Evolutionary conservation across 2,888 invertebrate species (phyloP).

Genomic region (Lochmaea crataegi): DNA sequence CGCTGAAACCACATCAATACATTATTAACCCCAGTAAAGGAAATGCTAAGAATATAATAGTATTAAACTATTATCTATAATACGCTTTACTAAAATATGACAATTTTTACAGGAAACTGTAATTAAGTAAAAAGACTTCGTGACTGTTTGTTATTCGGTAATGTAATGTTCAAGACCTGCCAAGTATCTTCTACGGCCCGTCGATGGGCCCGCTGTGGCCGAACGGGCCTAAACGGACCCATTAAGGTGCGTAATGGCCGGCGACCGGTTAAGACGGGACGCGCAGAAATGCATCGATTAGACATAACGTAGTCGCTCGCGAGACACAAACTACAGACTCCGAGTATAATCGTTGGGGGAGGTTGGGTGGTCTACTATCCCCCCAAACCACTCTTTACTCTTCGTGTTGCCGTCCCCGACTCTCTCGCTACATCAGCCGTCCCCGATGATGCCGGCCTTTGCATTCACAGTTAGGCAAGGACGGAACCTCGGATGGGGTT

Average conservation of each 20-base stretch:
- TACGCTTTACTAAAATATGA: no score
- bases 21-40: no score
- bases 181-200: slow-evolving; percentile 45
- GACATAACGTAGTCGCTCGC: slow-evolving; percentile 71
- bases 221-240: slow-evolving; percentile 68
- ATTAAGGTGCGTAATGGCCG: slow-evolving; percentile 84
- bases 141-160: no score
- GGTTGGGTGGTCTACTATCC: slow-evolving; percentile 20
- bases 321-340: slow-evolving; percentile 56
- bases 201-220: slow-evolving; percentile 52
- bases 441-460: slow-evolving; percentile 37
- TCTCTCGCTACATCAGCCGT: slow-evolving; percentile 23
- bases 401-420: slow-evolving; percentile 10
- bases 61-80: no score
- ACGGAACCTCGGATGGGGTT: slow-evolving; percentile 5
- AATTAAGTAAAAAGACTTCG: no score
- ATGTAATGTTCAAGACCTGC: slow-evolving; percentile 4
- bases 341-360: slow-evolving; percentile 45
- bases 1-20: no score
- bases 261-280: slow-evolving; percentile 73
- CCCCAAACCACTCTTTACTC: slow-evolving; percentile 10
- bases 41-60: no score
- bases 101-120: no score
- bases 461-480: slow-evolving; percentile 32
- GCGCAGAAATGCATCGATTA: slow-evolving; percentile 79